These are phyloP conservation scores for Metalampra italica DNA, from an alignment of 2,888 invertebrate species.

Conservation along the genomic window DNA sequence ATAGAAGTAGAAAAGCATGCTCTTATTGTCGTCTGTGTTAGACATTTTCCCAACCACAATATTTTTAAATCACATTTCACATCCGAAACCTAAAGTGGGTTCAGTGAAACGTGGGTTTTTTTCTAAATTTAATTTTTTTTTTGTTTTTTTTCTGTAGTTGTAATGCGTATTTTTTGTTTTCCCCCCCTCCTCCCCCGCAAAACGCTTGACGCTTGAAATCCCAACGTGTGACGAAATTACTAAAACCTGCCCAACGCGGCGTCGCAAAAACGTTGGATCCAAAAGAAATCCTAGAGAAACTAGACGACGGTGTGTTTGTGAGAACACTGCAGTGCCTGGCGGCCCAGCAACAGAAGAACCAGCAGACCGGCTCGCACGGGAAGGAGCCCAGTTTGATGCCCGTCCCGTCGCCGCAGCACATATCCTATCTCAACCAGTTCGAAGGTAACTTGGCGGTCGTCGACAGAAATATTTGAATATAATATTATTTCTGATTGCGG, in stretches of 20 bases:
- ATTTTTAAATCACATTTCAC: slow-evolving; percentile 21
- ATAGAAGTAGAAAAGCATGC: slow-evolving; percentile 71
- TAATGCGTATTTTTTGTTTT: slow-evolving; percentile 78
- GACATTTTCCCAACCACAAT: slow-evolving; percentile 77
- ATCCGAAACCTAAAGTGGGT: slow-evolving; percentile 5
- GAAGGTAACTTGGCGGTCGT: slow-evolving; percentile 79
- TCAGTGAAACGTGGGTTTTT: slow-evolving; percentile 14
- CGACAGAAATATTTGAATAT: not conserved
- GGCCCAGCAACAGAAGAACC: slow-evolving; percentile 73
- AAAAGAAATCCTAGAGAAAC: slow-evolving; percentile 72
- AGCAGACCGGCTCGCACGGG: slow-evolving; percentile 60
- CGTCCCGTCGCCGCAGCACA: slow-evolving; percentile 97
- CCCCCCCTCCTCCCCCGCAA: slow-evolving; percentile 65
- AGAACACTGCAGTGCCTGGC: slow-evolving; percentile 77
- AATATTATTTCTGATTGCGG: not conserved
- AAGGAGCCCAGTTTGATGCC: slow-evolving; percentile 96
- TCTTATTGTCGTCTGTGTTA: slow-evolving; percentile 54
- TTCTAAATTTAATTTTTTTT: slow-evolving; percentile 37
- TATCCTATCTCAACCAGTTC: slow-evolving; percentile 96
- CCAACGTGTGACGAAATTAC: slow-evolving; percentile 68
- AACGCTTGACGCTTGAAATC: slow-evolving; percentile 76
- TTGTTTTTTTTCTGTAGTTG: slow-evolving; percentile 76
- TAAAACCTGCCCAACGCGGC: slow-evolving; percentile 25
- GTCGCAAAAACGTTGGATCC: slow-evolving; percentile 41
- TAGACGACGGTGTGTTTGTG: slow-evolving; percentile 76